Evolutionary conservation across 64 coral and sea anemone genomes (phyloP), one percentile per base, ranked within the genome.

Genomic region (Actinia equina): DNA sequence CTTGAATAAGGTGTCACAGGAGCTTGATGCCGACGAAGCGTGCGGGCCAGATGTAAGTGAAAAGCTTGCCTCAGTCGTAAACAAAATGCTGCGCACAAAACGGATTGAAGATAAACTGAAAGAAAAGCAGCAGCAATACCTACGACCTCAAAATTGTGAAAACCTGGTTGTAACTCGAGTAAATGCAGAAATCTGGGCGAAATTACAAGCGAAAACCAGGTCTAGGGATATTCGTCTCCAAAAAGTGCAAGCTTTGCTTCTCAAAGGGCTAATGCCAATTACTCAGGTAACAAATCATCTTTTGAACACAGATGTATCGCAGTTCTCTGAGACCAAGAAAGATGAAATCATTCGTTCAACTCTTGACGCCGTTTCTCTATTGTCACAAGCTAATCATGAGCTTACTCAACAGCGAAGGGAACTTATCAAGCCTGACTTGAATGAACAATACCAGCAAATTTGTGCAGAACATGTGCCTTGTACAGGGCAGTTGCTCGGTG

Each of bases 161-260:
- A 77, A 70, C 74, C 17, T 85, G 46, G 27, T 52, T 43, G 61
- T 25, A 45, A 90, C 88, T 41, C 22, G 65, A 76, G 82, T 90
- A 60, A 85, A 90, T 67, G 52, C 88, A 56, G 88, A 90, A 77
- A 83, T 90, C 69, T 85, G 88, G 88, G 37, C 58, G 54, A 52
- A 89, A 89, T 55, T 89, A 55, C 58, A 52, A 83, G 18, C 88
- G 26, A 45, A 82, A 71, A 90, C 88, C 52, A 70, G 88, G 42
- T 52, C 37, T 76, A 63, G 54, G 51, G 88, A 90, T 52, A 67
- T 85, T 41, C 43, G 65, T 55, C 61, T 89, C 79, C 80, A 84
- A 84, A 83, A 63, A 84, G 55, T 89, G 42, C 88, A 89, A 76
- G 62, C 26, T 20, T 43, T 70, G 46, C 17, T 89, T 53, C 88